These are phyloP conservation scores for Danio kyathit DNA, from an alignment of 2,797 vertebrate species.

Conservation along the genomic window DNA sequence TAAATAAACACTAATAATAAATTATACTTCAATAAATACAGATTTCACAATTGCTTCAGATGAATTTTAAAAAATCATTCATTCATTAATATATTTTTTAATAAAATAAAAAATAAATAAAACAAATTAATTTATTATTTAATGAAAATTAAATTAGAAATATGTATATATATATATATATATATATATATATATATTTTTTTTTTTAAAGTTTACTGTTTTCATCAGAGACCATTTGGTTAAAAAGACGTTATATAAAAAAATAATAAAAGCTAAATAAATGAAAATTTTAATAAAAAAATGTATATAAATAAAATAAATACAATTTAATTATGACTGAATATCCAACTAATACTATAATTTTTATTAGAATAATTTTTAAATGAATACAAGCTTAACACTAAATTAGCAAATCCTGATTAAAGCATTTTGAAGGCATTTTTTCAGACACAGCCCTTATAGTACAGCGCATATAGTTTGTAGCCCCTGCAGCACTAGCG, in stretches of 20 bases:
- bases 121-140: too few relatives aligned
- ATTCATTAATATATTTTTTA: too few relatives aligned
- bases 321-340: too few relatives aligned
- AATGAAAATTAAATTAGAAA: neutral
- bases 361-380: neutral
- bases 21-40: too few relatives aligned
- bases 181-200: too few relatives aligned
- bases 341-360: too few relatives aligned
- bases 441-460: neutral
- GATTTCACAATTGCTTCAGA: too few relatives aligned
- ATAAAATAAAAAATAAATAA: neutral
- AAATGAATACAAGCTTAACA: neutral
- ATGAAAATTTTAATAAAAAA: neutral
- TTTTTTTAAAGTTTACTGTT: neutral
- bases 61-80: too few relatives aligned
- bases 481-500: constrained; percentile 58
- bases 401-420: neutral
- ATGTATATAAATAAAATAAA: neutral
- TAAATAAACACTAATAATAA: too few relatives aligned
- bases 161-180: too few relatives aligned
- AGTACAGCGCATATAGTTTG: neutral
- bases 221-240: neutral
- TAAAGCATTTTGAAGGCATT: neutral
- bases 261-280: neutral
- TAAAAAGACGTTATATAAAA: neutral